Conservation (phyloP, 2,888 invertebrate genomes). For the Watsonalla cultraria region DNA sequence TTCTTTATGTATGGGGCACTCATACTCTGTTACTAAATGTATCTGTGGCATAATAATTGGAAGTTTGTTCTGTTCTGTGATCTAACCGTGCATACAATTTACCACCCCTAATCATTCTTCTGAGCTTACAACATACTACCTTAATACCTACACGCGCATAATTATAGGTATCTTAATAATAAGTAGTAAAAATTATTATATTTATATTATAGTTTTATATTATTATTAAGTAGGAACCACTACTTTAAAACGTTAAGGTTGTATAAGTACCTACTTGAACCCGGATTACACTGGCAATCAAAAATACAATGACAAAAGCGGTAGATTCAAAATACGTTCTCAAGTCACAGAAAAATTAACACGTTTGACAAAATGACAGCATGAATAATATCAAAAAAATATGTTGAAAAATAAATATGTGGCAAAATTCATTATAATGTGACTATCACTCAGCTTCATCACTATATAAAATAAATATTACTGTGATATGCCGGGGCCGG, state of each 20-base stretch:
- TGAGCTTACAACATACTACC: too few relatives aligned
- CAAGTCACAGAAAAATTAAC: constrained; percentile 31
- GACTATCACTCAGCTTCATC: constrained; percentile 45
- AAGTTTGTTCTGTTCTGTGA: too few relatives aligned
- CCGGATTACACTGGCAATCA: background rate
- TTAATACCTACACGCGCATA: too few relatives aligned
- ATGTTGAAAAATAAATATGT: constrained; percentile 53
- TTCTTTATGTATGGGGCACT: too few relatives aligned
- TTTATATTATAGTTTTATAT: too few relatives aligned
- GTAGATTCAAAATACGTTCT: constrained; percentile 43
- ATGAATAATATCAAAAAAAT: constrained; percentile 50
- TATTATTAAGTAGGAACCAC: too few relatives aligned
- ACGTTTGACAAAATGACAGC: constrained; percentile 60
- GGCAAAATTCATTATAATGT: constrained; percentile 65
- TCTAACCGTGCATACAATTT: too few relatives aligned
- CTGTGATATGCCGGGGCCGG: constrained; percentile 77
- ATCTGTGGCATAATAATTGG: too few relatives aligned
- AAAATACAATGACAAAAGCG: constrained; percentile 14
- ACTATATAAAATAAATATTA: constrained; percentile 49
- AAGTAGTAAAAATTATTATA: too few relatives aligned
- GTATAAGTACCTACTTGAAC: background rate
- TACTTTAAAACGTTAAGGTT: background rate
- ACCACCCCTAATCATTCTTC: too few relatives aligned
- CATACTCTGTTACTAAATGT: too few relatives aligned
- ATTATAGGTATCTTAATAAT: too few relatives aligned